phyloP scores from a whole-genome alignment of 2,113 vertebrate genomes.

The Salvelinus sp. region DNA sequence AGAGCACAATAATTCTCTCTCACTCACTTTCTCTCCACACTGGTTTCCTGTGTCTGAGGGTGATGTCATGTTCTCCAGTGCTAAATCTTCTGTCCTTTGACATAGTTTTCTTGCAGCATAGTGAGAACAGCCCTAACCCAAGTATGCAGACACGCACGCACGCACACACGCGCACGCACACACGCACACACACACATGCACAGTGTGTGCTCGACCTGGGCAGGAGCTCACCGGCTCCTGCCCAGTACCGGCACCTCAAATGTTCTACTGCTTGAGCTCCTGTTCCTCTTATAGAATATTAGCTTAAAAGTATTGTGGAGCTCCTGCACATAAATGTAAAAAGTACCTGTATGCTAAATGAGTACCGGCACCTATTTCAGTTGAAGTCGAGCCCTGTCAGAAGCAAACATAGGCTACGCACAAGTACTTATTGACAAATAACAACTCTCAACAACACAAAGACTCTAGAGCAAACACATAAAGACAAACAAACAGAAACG shows the following conservation, averaged over 20 bases:
- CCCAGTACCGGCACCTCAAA: too few relatives aligned
- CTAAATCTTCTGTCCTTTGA: constrained; percentile 14
- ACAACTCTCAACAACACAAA: too few relatives aligned
- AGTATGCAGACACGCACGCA: not conserved
- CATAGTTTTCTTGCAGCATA: constrained; percentile 12
- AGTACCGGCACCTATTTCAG: too few relatives aligned
- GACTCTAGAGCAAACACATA: not conserved
- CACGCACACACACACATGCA: not conserved
- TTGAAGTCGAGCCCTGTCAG: not conserved
- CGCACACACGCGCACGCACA: constrained; percentile 1
- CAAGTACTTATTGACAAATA: not conserved
- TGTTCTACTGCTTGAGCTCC: too few relatives aligned
- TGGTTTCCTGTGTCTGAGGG: constrained; percentile 22
- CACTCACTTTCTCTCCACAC: not conserved
- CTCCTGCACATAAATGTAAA: too few relatives aligned
- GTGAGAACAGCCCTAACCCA: constrained; percentile 1
- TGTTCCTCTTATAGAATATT: too few relatives aligned
- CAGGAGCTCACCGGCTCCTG: too few relatives aligned
- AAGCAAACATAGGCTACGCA: not conserved
- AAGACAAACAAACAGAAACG: not conserved
- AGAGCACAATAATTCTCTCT: too few relatives aligned
- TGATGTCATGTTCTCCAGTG: constrained; percentile 28
- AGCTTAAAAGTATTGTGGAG: too few relatives aligned
- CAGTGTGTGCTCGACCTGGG: not conserved
- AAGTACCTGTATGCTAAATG: too few relatives aligned